These are phyloP conservation scores for Isurus oxyrinchus DNA, from an alignment of 2,113 vertebrate genomes.

Conservation along the genomic window DNA sequence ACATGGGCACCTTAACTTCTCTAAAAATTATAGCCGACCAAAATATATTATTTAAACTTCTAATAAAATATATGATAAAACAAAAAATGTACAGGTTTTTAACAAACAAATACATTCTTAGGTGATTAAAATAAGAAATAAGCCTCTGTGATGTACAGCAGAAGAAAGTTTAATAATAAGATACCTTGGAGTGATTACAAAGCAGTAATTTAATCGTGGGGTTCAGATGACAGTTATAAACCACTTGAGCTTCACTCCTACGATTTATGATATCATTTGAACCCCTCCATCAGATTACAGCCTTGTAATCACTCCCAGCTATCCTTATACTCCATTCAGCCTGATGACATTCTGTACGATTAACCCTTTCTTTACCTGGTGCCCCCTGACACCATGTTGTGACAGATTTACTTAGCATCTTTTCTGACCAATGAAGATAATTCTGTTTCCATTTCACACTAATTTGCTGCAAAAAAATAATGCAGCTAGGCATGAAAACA, in stretches of 20 bases:
- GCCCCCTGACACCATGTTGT: not conserved
- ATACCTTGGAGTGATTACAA: conserved; percentile 25
- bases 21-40: not conserved
- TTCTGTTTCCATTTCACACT: not conserved
- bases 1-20: not conserved
- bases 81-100: not conserved
- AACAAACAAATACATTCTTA: not conserved
- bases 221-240: conserved; percentile 5
- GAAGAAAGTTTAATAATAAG: not conserved
- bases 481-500: not conserved
- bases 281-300: not conserved
- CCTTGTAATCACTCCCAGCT: conserved; percentile 16
- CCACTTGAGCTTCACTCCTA: not conserved
- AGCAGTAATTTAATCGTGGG: conserved; percentile 27
- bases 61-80: not conserved
- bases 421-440: not conserved
- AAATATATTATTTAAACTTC: not conserved
- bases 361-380: not conserved
- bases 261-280: conserved; percentile 12
- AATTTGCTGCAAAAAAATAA: not conserved
- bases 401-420: not conserved
- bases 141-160: not conserved
- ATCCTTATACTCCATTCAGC: not conserved
- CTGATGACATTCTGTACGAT: not conserved
- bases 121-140: conserved; percentile 11